Percentiles rank a stretch among this genome's conserved stretches.
These are phyloP conservation scores for Yasuhikotakia modesta DNA, from an alignment of 2,797 vertebrate species.

Conservation along the genomic window DNA sequence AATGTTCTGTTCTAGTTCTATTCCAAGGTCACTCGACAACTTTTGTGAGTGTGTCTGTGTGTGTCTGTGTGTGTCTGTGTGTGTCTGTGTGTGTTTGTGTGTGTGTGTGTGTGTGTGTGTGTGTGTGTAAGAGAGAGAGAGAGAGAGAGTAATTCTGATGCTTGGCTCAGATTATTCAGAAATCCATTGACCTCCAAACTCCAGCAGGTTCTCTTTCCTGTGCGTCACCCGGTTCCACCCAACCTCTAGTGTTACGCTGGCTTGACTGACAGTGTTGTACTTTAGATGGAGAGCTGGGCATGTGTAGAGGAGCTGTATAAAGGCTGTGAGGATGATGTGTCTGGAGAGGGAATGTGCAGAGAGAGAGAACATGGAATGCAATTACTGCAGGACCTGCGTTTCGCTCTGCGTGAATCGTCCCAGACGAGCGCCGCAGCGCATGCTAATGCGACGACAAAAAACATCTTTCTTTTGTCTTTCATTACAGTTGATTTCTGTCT, in stretches of 20 bases:
- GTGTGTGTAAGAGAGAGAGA: no score
- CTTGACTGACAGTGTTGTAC: conserved; percentile 32
- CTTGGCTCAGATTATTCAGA: background rate
- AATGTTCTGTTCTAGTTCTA: no score
- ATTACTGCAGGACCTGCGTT: conserved; percentile 53
- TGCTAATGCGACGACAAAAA: conserved; percentile 51
- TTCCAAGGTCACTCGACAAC: background rate
- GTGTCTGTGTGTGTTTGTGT: no score
- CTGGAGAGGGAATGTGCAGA: conserved; percentile 13
- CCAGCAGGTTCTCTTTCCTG: background rate
- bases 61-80: no score
- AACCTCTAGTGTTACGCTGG: background rate
- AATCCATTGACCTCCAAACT: no score
- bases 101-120: background rate
- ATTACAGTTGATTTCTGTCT: background rate
- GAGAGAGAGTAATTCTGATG: background rate
- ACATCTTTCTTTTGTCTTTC: background rate
- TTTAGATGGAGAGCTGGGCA: conserved; percentile 11
- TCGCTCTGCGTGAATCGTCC: conserved; percentile 30
- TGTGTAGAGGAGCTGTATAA: conserved; percentile 25
- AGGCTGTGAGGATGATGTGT: conserved; percentile 14
- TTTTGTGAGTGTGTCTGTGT: no score
- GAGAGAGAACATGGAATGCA: conserved; percentile 47
- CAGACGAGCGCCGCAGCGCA: conserved; percentile 46
- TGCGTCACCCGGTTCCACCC: background rate